Base-by-base conservation (phyloP, 2,888 invertebrate species). In the Drymonia ruficornis region DNA sequence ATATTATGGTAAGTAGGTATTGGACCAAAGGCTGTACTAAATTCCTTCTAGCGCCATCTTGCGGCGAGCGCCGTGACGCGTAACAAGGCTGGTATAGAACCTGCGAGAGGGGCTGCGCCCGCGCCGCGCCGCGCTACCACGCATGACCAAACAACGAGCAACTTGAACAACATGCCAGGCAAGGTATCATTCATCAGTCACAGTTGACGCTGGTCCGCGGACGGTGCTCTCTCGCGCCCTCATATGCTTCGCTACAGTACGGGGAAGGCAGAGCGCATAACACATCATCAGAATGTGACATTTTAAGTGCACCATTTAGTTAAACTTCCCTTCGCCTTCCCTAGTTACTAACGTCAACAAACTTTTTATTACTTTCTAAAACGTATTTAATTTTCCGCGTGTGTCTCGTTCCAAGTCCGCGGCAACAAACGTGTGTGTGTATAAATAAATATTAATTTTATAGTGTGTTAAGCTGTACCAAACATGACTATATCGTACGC, bases 401-500 rank as follows among this genome's bases (percentile, higher is more conserved):
- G 89, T 89, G 89, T 87, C 79, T 86, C 83, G 76, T 79, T 81
- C 74, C 85, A 81, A 84, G 84, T 83, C 84, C 81, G 84, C 86
- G 86, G 79, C 80, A 84, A 84, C 86, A 84, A 88, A 84, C 88
- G 87, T 86, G 89, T 89, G 84, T 88, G 87, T 88, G 85, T 89
- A 79, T 87, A 83, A 78, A 87, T 88, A 87, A 88, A 89, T 89
- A 89, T 83, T 81, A 84, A 87, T 83, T 81, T 78, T 73, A 80
- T 81, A 80, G 85, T 84, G 84, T 80, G 73, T 80, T 77, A 79
- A 83, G 75, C 71, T 77, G 72, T 76, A 80, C 74, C 78, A 83
- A 81, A 81, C 81, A 98, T 98, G 98, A 97, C 97, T 81, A 95
- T 98, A 82, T 97, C 97, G 56, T 98, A 97, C 93, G 96, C 97